Evolutionary conservation across 2,797 vertebrate species (phyloP), one percentile per base, ranked within the genome.

Genomic region (Yasuhikotakia modesta): DNA sequence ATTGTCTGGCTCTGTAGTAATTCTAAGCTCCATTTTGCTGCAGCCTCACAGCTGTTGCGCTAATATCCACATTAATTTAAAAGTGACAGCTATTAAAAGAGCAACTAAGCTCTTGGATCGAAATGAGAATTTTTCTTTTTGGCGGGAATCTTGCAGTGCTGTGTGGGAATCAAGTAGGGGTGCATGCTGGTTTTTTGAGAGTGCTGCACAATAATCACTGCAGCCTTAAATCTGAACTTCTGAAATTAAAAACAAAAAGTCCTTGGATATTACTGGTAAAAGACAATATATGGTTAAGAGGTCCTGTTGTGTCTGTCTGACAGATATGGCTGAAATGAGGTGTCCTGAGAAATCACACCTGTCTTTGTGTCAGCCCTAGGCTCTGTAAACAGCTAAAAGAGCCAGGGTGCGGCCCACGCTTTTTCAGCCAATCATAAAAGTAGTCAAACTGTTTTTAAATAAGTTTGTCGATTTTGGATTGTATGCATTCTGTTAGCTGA

Each of bases 1-100:
- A 84, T 79, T 86, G 86, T 84, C 84, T 83, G 82, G 80, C 85
- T 81, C 70, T 61, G 82, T 81, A 85, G 76, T 87, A 87, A 89
- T 85, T 84, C 72, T 17, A 43, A 90, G 87, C 87, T 87, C 87
- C 87, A 84, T 89, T 84, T 77, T 67, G 17, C 85, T 68, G 19
- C 84, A 86, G 81, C 72, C 78, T 76, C 89, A 88, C 88, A 91
- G 87, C 87, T 90, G 88, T 88, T 91, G 80, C 73, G 84, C 85
- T 92, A 90, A 91, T 90, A 90, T 90, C 83, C 87, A 85, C 88
- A 92, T 91, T 89, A 80, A 90, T 92, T 92, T 91, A 78, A 13
- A 63, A 84, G 76, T 69, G 87, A 88, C 89, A 84, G 84, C 89
- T 89, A 91, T 90, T 90, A 91, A 88, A 86, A 86, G 75, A 84